These are phyloP conservation scores for Aplochiton taeniatus DNA, from an alignment of 2,797 vertebrate genomes.

Conservation along the genomic window DNA sequence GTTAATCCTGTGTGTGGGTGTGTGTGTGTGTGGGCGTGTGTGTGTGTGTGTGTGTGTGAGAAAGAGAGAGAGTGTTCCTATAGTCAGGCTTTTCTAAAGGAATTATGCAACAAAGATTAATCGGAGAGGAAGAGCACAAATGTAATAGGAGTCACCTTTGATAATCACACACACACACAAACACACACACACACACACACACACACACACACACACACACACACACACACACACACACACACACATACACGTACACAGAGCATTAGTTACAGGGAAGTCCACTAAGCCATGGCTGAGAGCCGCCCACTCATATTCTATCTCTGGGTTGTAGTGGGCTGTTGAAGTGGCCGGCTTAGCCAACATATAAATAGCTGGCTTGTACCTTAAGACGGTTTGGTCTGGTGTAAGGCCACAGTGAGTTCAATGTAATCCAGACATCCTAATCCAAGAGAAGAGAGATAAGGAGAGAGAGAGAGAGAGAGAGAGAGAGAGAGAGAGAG, in stretches of 20 bases:
- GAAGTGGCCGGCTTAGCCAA: conserved; percentile 57
- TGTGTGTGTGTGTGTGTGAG: conserved; percentile 17
- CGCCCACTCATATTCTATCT: conserved; percentile 47
- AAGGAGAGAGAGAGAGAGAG: conserved; percentile 23
- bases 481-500: conserved; percentile 10
- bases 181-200: conserved; percentile 14
- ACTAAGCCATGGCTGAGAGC: conserved; percentile 26
- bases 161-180: conserved; percentile 4
- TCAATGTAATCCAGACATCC: conserved; percentile 72
- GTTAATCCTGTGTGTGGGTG: conserved; percentile 33
- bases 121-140: conserved; percentile 18
- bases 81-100: too few relatives aligned
- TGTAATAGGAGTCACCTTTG: conserved; percentile 46
- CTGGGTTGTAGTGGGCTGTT: conserved; percentile 40
- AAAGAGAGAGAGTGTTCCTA: conserved; percentile 34
- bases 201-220: conserved; percentile 12
- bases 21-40: background rate
- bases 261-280: conserved; percentile 11
- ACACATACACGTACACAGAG: conserved; percentile 5
- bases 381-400: conserved; percentile 75
- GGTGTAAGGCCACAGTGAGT: conserved; percentile 61
- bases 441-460: conserved; percentile 47
- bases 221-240: conserved; percentile 13
- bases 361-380: conserved; percentile 71
- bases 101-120: conserved; percentile 9